Evolutionary conservation across 92 coral and sea anemone species (phyloP).

Genomic region (Porites lobata): DNA sequence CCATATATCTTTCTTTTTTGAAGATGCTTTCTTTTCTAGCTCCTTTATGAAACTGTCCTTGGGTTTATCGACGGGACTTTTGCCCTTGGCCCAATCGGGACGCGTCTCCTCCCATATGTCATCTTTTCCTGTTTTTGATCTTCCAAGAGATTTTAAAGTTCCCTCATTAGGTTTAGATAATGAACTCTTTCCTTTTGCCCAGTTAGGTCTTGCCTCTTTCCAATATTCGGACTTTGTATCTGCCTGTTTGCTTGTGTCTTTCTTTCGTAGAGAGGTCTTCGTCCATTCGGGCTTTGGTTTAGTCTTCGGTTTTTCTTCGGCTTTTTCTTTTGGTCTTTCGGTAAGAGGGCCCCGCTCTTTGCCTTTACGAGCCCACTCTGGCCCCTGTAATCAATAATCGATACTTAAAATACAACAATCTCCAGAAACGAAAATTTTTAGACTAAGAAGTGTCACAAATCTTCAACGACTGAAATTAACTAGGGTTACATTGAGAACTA

Average conservation of each 20-base stretch:
- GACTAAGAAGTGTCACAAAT: too few species aligned
- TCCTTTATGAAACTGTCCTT: background rate
- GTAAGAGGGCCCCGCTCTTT: background rate
- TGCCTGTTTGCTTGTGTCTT: slow-evolving; percentile 19
- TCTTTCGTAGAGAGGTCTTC: slow-evolving; percentile 30
- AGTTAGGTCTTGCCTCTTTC: slow-evolving; percentile 29
- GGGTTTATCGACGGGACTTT: slow-evolving; percentile 23
- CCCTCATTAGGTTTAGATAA: background rate
- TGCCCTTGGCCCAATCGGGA: slow-evolving; percentile 48
- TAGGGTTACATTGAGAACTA: too few species aligned
- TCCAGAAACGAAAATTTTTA: too few species aligned
- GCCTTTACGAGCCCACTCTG: slow-evolving; percentile 26
- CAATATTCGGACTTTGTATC: slow-evolving; percentile 15
- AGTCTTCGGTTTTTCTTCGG: slow-evolving; percentile 49
- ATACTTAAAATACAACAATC: too few species aligned
- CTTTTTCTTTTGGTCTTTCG: slow-evolving; percentile 10
- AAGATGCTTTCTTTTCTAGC: background rate
- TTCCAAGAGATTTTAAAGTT: background rate
- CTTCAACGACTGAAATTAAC: too few species aligned
- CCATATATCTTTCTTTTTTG: slow-evolving; percentile 18
- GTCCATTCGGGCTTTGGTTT: slow-evolving; percentile 74
- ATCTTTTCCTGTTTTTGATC: background rate
- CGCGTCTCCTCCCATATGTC: slow-evolving; percentile 24
- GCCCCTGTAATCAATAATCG: background rate
- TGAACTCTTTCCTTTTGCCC: slow-evolving; percentile 42